phyloP scores from a whole-genome alignment of 2,113 vertebrate genomes.

The Laterallus jamaicensis region DNA sequence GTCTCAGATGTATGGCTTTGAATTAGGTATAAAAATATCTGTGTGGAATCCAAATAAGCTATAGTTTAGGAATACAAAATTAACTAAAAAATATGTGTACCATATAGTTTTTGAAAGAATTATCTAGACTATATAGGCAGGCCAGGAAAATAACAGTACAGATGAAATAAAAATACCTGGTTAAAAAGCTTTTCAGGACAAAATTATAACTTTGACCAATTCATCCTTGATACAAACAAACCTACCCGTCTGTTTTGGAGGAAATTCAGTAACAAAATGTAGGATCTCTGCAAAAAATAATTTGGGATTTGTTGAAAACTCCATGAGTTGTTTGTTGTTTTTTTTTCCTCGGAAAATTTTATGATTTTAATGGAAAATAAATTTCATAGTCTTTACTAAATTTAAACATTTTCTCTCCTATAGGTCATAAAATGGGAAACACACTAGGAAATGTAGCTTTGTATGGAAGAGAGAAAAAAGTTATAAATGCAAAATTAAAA shows the following conservation, averaged over 20 bases:
- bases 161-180: not conserved
- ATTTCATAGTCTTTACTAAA: not conserved
- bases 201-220: not conserved
- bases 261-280: not conserved
- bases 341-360: not conserved
- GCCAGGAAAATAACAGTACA: not conserved
- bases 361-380: not conserved
- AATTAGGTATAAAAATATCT: not conserved
- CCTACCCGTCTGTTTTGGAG: not conserved
- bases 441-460: not conserved
- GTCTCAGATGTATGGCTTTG: not conserved
- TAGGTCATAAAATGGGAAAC: not conserved
- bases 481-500: not conserved
- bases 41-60: not conserved
- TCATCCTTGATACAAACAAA: not conserved
- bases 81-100: not conserved
- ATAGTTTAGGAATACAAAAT: not conserved
- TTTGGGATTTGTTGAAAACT: not conserved
- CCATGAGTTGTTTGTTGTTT: not conserved
- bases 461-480: not conserved
- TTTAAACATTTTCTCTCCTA: not conserved
- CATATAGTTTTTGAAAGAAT: not conserved
- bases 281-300: not conserved
- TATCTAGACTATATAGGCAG: not conserved
- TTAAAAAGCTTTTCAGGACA: not conserved